Evolutionary conservation across 2,797 vertebrate genomes (phyloP), one percentile per base, ranked within the genome.

Genomic region (Ctenopoma kingsleyae): DNA sequence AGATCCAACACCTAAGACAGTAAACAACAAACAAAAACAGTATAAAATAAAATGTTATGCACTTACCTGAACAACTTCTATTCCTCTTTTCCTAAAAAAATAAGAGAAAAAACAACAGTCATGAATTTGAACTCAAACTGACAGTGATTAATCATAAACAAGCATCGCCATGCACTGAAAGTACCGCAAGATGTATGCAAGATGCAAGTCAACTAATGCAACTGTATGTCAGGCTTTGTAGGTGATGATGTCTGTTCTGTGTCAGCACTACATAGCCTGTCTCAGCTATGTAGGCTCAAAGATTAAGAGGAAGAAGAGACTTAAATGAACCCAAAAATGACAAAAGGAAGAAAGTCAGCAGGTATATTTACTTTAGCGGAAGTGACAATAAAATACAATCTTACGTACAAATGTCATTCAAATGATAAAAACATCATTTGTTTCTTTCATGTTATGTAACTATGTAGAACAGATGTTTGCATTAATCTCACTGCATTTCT

Each of bases 1-100:
- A 50, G 13, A n/a, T 20, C 48, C 35, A 7, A 15, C 9, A 44
- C 20, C 20, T 36, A 23, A 19, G 47, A 56, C 17, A 68, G 49
- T 19, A 20, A 19, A 23, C 1, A 44, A 53, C 0, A 23, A 44
- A 53, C 0, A 23, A 23, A 16, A 49, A 47, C 17, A 44, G 3
- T 3, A 46, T 12, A 0, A 27, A 38, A 40, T 3, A 48, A 51
- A 71, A 44, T 36, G 3, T 22, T 8, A 55, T 67, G 22, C 61
- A 92, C 97, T 96, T 93, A 99, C 98, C 96, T 98, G 97, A 75
- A 99, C 93, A 69, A 99, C 97, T 90, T 99, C 97, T 78, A 99
- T 96, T 71, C 98, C 98, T 91, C 97, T 95, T 96, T 98, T 99
- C 93, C 98, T 99, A 88, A 50, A 89, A 83, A 87, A 93, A 79